Base-by-base conservation (phyloP, 2,113 vertebrate species). In the Pelecanoides urinatrix region DNA sequence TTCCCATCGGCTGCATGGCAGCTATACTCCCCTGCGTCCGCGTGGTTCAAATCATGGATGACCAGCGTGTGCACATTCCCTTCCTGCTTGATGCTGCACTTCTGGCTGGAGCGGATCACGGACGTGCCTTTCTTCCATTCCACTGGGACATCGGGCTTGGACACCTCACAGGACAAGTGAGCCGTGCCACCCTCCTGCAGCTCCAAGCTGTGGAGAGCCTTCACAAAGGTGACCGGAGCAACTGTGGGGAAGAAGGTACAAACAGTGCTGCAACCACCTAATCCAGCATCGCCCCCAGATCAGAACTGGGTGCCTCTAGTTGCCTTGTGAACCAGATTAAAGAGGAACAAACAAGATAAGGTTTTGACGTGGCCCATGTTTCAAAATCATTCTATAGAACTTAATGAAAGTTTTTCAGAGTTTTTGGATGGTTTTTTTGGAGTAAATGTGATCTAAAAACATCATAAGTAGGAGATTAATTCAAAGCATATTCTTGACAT, bases 21-120 rank as follows among this genome's bases (percentile, higher is more conserved):
- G 88, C 96, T 98, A n/a, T 99, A 99, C 38, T 99, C 98, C 16
- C 98, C 99, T 4, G 97, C 66, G 45, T 99, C 99, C 3, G 95
- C 98, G 11, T 25, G 38, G 30, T 45, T 95, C 76, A 99, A 53
- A 34, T 98, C 94, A 3, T 85, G 92, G 74, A 99, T 96, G 50
- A 97, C 44, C 95, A 99, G 92, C 0, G 56, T 98, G 86, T 98
- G 98, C n/a, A 94, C 94, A 7, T 88, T 91, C 53, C 97, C 98
- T 40, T 97, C 97, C 52, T 97, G 97, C 91, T 98, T 98, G 79
- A 99, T 95, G 78, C 93, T 98, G 97, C 97, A 98, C 95, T 98
- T 99, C 73, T 97, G 95, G 65, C 98, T 98, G 55, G 98, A 59
- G n/a, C 19, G 89, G 95, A 99, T 97, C 32, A 98, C 53, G 0